phyloP scores from a whole-genome alignment of 2,888 invertebrate genomes.

The Apamea sordens region DNA sequence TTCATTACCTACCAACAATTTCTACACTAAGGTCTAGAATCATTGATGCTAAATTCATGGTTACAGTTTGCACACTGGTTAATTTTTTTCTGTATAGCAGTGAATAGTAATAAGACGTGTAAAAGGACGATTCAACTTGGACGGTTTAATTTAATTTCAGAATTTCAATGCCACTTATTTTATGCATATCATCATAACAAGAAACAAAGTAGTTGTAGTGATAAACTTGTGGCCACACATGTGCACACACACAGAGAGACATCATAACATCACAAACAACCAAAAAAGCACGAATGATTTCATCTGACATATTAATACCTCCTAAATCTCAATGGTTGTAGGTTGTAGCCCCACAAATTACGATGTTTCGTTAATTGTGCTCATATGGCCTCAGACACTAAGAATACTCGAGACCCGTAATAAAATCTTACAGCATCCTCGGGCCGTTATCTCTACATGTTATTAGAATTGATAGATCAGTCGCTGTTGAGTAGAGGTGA shows the following conservation, averaged over 20 bases:
- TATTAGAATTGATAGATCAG: constrained; percentile 70
- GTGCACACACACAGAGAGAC: neutral
- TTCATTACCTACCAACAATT: no score
- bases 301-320: constrained; percentile 57
- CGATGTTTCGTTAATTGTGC: constrained; percentile 61
- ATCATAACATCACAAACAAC: constrained; percentile 25
- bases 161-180: neutral
- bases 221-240: constrained; percentile 18
- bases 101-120: no score
- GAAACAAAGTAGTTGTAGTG: neutral
- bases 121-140: neutral
- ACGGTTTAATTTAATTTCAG: neutral
- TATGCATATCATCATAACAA: neutral
- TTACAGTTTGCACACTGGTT: no score
- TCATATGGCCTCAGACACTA: constrained; percentile 48
- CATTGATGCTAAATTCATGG: neutral
- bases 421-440: constrained; percentile 73
- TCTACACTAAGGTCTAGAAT: neutral
- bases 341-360: constrained; percentile 59
- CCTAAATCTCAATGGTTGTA: constrained; percentile 50
- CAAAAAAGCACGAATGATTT: constrained; percentile 48
- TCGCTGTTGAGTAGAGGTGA: constrained; percentile 61
- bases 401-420: constrained; percentile 67
- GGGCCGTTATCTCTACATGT: constrained; percentile 73
- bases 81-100: no score